Base-by-base conservation (phyloP, 2,888 invertebrate species). In the Entomobrya multifasciata region DNA sequence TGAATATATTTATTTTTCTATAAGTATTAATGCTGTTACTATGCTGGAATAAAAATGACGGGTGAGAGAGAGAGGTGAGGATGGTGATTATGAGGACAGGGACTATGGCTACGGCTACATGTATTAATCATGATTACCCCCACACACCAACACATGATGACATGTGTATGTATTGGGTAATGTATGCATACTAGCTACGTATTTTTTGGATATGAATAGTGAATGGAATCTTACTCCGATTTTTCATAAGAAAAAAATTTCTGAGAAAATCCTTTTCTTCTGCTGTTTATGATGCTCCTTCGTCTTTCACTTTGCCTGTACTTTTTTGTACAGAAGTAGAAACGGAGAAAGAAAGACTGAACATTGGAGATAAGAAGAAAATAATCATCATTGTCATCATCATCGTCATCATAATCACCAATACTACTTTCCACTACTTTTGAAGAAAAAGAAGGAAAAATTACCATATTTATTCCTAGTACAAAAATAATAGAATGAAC, bases 111-210 rank as follows among this genome's bases (percentile, higher is more conserved):
- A 10, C 20, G 8, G 25, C 36, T 57, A 57, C 62, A 62, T 17
- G 62, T 36, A 62, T 62, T 62, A 62, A 62, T 62, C 62, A 62
- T 62, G 62, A 62, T 62, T 62, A 62, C 62, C 62, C n/a, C 36
- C 62, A 8, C 2, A 11, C 62, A 36, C 60, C 13, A 11, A 27
- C 13, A 27, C 30, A 60, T 60, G 60, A 11, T 60, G 27, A 60
- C 13, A 60, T 36, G 36, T n/a, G n/a, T 36, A 60, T 52, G 52
- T 17, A 1, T 20, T 5, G 25, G 27, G 60, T 60, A 60, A 60
- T 27, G 27, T 60, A 60, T 60, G 60, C 60, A 60, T 5, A 52
- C n/a, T n/a, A n/a, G n/a, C n/a, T n/a, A n/a, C n/a, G n/a, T 27
- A 60, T 60, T 60, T 6, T 36, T 36, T 8, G 4, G 4, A 36